Evolutionary conservation across 2,797 vertebrate species (phyloP).

Genomic region (Benthosema pterotum): DNA sequence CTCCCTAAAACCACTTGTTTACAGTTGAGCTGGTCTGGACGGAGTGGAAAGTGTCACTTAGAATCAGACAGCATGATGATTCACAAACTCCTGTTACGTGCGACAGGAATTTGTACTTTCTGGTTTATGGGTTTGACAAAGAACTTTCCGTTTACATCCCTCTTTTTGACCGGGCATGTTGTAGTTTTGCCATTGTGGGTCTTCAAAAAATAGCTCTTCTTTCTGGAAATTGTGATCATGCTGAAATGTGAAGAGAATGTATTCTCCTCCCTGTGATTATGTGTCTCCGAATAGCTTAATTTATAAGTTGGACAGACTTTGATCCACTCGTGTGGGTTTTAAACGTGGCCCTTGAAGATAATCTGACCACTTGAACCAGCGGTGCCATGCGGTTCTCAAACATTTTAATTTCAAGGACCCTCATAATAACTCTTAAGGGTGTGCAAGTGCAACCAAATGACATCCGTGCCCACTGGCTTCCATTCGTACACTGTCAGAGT

Average conservation of each 20-base stretch:
- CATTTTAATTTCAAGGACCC: no score
- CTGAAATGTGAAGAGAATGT: no score
- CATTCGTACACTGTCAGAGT: no score
- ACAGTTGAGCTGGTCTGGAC: conserved; percentile 42
- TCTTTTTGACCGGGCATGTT: conserved; percentile 23
- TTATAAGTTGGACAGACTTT: conserved; percentile 1
- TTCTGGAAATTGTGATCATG: no score
- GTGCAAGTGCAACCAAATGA: no score
- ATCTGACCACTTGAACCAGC: no score
- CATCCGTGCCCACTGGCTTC: no score
- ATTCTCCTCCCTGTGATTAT: conserved; percentile 1
- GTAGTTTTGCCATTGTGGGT: background rate
- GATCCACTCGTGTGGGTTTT: no score
- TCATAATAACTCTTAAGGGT: no score
- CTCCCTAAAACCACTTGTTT: conserved; percentile 55
- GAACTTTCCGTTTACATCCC: conserved; percentile 35
- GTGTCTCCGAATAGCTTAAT: conserved; percentile 11
- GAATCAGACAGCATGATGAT: conserved; percentile 46
- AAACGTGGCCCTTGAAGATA: no score
- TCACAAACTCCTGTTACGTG: conserved; percentile 31
- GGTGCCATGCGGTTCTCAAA: no score
- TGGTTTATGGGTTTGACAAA: conserved; percentile 3
- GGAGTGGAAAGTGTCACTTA: conserved; percentile 57
- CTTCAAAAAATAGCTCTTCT: no score
- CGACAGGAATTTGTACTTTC: conserved; percentile 50